phyloP scores from a whole-genome alignment of 30 jellyfish, hydroid and myxozoan species.

The Cassiopea andromeda region DNA sequence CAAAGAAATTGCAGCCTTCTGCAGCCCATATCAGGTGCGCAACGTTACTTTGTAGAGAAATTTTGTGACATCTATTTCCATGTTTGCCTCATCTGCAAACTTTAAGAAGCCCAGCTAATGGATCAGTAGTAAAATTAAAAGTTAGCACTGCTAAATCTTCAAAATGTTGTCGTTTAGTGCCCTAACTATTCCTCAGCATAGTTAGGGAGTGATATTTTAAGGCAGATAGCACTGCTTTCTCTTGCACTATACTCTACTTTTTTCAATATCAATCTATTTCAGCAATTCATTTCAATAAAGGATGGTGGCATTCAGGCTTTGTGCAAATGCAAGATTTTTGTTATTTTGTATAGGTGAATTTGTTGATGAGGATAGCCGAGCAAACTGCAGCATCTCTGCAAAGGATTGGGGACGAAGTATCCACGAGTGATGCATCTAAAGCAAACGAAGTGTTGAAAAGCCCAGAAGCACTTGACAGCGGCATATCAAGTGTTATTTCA shows the following conservation, averaged over 20 bases:
- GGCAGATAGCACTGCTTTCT: too few species aligned
- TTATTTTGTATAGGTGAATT: constrained; percentile 14
- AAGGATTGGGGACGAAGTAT: background rate
- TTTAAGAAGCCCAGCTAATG: too few species aligned
- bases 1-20: constrained; percentile 35
- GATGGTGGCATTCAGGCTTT: too few species aligned
- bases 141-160: too few species aligned
- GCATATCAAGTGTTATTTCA: constrained; percentile 57
- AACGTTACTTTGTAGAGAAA: background rate
- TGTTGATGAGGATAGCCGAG: constrained; percentile 5
- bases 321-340: background rate
- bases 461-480: constrained; percentile 62
- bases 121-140: too few species aligned
- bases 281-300: too few species aligned
- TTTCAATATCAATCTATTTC: too few species aligned
- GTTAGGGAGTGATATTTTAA: too few species aligned
- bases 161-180: too few species aligned
- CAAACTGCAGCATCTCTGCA: constrained; percentile 26
- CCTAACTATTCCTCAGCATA: too few species aligned
- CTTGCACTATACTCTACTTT: too few species aligned
- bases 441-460: background rate
- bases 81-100: background rate
- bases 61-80: background rate
- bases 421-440: background rate
- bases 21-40: constrained; percentile 40